A percentile compares a stretch with the other conserved stretches of the same genome.
Conservation (phyloP, 2,888 invertebrate genomes). For the Cremastinae sp. region DNA sequence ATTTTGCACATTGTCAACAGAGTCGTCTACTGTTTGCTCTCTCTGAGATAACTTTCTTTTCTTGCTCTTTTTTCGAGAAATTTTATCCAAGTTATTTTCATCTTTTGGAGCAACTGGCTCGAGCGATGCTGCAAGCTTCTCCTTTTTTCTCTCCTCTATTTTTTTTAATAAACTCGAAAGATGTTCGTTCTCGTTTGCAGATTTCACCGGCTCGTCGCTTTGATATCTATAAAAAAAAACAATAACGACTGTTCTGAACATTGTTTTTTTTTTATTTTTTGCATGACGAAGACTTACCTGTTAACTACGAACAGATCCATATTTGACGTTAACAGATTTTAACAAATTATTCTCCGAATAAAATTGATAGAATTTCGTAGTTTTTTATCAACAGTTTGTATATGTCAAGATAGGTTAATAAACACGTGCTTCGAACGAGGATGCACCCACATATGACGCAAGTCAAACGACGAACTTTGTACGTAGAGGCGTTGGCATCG, state of each 20-base stretch:
- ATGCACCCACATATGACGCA: too few relatives aligned
- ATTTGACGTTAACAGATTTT: too few relatives aligned
- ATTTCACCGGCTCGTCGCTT: constrained; percentile 62
- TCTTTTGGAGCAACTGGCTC: background rate
- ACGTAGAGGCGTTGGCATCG: too few relatives aligned
- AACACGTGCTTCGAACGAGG: too few relatives aligned
- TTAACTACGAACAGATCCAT: constrained; percentile 89
- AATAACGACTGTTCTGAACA: background rate
- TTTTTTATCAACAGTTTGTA: too few relatives aligned
- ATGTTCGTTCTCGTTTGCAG: constrained; percentile 68
- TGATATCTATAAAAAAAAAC: constrained; percentile 67
- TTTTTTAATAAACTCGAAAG: constrained; percentile 69
- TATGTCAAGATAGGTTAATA: too few relatives aligned
- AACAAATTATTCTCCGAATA: too few relatives aligned
- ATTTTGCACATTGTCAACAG: constrained; percentile 20
- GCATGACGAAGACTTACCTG: constrained; percentile 81
- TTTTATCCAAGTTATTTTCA: background rate
- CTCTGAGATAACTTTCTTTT: constrained; percentile 37
- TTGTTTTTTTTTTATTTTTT: constrained; percentile 57
- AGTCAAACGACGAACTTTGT: too few relatives aligned
- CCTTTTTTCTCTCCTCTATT: constrained; percentile 72
- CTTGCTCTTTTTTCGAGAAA: constrained; percentile 33
- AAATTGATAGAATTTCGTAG: too few relatives aligned
- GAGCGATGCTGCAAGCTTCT: constrained; percentile 59
- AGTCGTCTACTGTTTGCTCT: background rate